phyloP scores from a whole-genome alignment of 1,140 invertebrate genomes.

The Sarcophaga peregrina region DNA sequence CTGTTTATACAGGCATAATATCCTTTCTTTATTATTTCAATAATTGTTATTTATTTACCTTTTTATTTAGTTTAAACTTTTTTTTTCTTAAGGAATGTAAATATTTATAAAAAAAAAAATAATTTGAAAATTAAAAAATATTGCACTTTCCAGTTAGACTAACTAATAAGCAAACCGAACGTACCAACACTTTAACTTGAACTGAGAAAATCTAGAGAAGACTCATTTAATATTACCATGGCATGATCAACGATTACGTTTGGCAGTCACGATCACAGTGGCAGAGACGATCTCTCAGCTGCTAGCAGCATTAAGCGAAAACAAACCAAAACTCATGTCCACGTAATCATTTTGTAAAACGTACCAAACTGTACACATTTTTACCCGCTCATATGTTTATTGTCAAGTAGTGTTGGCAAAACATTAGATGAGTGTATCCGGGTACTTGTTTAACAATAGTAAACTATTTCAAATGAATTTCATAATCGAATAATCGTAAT shows the following conservation, averaged over 20 bases:
- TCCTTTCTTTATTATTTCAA: background rate
- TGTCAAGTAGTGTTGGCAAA: background rate
- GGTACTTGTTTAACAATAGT: too few species aligned
- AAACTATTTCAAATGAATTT: too few species aligned
- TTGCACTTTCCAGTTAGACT: background rate
- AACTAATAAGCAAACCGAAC: background rate
- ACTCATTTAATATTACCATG: conserved; percentile 21
- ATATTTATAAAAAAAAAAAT: background rate
- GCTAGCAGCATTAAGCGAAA: background rate
- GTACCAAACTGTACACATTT: background rate
- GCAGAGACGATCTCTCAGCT: background rate
- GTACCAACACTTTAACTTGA: conserved; percentile 16
- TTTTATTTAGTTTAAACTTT: conserved; percentile 19
- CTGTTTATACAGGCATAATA: background rate
- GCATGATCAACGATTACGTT: background rate
- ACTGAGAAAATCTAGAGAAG: conserved; percentile 26
- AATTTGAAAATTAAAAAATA: too few species aligned
- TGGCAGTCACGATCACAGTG: background rate
- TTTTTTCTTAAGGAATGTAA: conserved; percentile 30
- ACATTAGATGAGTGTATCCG: background rate
- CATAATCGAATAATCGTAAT: too few species aligned
- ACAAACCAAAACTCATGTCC: conserved; percentile 30
- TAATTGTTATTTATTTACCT: conserved; percentile 4
- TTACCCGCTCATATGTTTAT: conserved; percentile 3
- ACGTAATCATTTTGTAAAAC: conserved; percentile 29